Conservation (phyloP, 2,797 vertebrate genomes). For the Sebastes hopkinsi region DNA sequence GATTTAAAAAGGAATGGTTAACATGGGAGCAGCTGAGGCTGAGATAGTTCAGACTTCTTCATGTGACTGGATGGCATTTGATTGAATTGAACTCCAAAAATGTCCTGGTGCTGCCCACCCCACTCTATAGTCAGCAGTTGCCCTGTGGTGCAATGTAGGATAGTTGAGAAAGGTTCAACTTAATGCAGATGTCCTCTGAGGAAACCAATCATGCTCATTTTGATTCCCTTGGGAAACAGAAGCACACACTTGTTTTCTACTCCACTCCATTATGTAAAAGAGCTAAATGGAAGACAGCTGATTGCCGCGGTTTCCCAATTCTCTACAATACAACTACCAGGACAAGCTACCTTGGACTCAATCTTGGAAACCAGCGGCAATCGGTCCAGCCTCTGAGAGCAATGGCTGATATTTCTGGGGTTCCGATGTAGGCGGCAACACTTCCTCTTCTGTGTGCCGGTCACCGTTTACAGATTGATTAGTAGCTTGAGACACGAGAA, state of each 20-base stretch:
- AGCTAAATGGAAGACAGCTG: neutral
- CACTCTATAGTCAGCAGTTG: neutral
- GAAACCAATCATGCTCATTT: neutral
- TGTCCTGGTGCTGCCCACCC: neutral
- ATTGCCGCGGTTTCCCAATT: neutral
- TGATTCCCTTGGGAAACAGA: neutral
- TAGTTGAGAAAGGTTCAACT: neutral
- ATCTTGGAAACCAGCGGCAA: neutral
- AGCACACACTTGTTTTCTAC: neutral
- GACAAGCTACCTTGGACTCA: too few relatives aligned
- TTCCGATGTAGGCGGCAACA: too few relatives aligned
- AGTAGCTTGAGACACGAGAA: too few relatives aligned
- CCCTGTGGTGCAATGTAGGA: neutral
- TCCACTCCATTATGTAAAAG: neutral
- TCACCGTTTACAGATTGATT: too few relatives aligned
- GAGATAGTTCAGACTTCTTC: neutral
- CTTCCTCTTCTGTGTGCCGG: too few relatives aligned
- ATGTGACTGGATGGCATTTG: neutral
- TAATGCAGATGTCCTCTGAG: neutral
- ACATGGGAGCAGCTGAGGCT: neutral
- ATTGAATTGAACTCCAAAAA: neutral
- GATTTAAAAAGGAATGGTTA: neutral
- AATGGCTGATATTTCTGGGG: neutral
- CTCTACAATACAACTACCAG: neutral
- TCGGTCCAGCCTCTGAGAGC: neutral